A percentile compares a stretch with the other conserved stretches of the same genome.
Conservation (phyloP, 2,888 invertebrate species). For the Lasioglossum pauxillum region DNA sequence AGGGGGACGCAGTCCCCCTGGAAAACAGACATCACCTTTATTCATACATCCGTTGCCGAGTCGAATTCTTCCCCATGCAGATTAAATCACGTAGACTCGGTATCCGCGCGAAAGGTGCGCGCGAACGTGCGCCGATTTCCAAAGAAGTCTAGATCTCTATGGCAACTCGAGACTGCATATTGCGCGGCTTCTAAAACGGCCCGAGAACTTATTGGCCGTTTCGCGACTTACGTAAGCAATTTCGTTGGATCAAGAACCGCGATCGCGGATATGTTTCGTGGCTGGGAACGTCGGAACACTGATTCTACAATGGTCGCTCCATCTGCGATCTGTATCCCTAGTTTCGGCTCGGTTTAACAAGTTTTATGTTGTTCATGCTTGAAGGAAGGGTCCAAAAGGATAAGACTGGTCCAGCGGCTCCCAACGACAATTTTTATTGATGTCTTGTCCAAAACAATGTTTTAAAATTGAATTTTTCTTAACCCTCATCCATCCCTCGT, state of each 20-base stretch:
- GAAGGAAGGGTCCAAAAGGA: too few species aligned
- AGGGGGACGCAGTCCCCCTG: neutral
- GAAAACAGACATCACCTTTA: slow-evolving; percentile 24
- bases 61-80: slow-evolving; percentile 45
- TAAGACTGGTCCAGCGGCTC: too few species aligned
- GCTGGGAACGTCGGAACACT: too few species aligned
- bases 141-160: slow-evolving; percentile 24
- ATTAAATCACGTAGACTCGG: slow-evolving; percentile 57
- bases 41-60: slow-evolving; percentile 15
- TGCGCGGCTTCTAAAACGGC: slow-evolving; percentile 16
- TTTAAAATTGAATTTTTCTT: too few species aligned
- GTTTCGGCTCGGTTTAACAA: too few species aligned
- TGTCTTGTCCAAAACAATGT: too few species aligned
- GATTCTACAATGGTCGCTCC: neutral
- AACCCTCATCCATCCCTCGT: too few species aligned
- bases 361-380: too few species aligned
- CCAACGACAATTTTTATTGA: too few species aligned
- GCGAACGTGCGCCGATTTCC: slow-evolving; percentile 50
- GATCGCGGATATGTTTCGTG: too few species aligned
- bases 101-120: slow-evolving; percentile 45
- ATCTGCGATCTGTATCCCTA: neutral
- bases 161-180: slow-evolving; percentile 18
- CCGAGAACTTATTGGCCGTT: slow-evolving; percentile 43
- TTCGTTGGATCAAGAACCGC: slow-evolving; percentile 25
- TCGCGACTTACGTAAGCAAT: slow-evolving; percentile 40